Evolutionary conservation across 2,113 vertebrate genomes (phyloP).

Genomic region (Meriones unguiculatus): DNA sequence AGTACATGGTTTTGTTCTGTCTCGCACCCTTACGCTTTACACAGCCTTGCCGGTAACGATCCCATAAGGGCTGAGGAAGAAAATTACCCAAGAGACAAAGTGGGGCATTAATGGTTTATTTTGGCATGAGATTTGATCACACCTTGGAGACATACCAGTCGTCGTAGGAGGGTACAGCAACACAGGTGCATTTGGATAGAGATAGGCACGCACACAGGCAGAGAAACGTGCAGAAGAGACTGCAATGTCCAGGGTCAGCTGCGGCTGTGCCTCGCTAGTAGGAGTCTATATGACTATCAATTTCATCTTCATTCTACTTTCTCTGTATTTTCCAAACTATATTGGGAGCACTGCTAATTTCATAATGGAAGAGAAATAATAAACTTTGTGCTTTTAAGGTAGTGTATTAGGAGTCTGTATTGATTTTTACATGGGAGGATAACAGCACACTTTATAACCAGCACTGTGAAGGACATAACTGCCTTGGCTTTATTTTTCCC

Average conservation of each 20-base stretch:
- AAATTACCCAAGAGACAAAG: neutral
- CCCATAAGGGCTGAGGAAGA: neutral
- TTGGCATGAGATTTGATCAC: neutral
- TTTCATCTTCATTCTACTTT: neutral
- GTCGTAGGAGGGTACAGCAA: neutral
- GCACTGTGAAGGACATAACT: neutral
- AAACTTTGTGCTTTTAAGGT: conserved; percentile 2
- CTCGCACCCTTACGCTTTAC: too few species aligned
- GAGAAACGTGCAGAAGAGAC: neutral
- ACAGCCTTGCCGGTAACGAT: neutral
- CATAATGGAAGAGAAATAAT: conserved; percentile 34
- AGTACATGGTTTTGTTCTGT: neutral
- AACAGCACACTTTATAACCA: neutral
- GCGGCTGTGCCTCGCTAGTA: neutral
- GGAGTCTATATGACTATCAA: neutral
- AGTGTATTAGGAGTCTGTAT: neutral
- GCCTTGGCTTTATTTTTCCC: neutral
- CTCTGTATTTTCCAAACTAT: neutral
- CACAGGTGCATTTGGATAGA: neutral
- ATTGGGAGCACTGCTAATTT: neutral
- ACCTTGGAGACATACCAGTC: neutral
- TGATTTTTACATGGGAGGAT: neutral
- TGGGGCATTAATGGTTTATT: neutral
- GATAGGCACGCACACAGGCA: neutral
- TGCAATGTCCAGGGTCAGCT: accelerated